phyloP scores from a whole-genome alignment of 2,113 vertebrate species.

The Myodes glareolus region DNA sequence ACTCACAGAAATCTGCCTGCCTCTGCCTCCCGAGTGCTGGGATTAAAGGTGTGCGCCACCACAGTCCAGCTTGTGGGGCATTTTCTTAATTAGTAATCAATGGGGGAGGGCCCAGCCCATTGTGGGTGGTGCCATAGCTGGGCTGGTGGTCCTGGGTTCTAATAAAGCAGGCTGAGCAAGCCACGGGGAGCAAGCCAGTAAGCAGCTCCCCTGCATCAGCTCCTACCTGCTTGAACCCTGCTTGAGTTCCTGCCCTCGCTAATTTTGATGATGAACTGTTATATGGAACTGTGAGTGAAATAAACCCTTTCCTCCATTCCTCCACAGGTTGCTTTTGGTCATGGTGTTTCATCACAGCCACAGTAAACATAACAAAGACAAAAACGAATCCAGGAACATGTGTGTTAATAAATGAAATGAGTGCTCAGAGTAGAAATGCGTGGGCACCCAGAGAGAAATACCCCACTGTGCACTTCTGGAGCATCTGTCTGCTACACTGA shows the following conservation, averaged over 20 bases:
- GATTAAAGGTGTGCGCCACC: too few species aligned
- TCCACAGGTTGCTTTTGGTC: not conserved
- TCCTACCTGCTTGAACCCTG: not conserved
- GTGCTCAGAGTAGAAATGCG: not conserved
- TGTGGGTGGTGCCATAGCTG: not conserved
- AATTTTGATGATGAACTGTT: not conserved
- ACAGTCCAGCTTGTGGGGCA: not conserved
- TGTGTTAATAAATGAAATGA: not conserved
- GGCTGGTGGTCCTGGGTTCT: not conserved
- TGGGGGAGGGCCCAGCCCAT: not conserved
- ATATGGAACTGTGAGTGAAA: not conserved
- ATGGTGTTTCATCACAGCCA: not conserved
- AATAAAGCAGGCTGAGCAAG: not conserved
- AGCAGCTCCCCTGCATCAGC: not conserved
- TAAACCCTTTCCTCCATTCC: not conserved
- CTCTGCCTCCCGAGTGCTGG: too few species aligned
- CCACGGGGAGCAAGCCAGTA: not conserved
- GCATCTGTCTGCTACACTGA: not conserved
- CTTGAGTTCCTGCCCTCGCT: not conserved
- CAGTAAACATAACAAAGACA: not conserved
- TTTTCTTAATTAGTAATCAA: not conserved
- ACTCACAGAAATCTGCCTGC: too few species aligned
- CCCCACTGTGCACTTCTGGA: not conserved
- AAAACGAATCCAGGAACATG: not conserved
- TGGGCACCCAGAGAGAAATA: not conserved